These are phyloP conservation scores for Argya squamiceps DNA, from an alignment of 2,797 vertebrate genomes.

Conservation along the genomic window DNA sequence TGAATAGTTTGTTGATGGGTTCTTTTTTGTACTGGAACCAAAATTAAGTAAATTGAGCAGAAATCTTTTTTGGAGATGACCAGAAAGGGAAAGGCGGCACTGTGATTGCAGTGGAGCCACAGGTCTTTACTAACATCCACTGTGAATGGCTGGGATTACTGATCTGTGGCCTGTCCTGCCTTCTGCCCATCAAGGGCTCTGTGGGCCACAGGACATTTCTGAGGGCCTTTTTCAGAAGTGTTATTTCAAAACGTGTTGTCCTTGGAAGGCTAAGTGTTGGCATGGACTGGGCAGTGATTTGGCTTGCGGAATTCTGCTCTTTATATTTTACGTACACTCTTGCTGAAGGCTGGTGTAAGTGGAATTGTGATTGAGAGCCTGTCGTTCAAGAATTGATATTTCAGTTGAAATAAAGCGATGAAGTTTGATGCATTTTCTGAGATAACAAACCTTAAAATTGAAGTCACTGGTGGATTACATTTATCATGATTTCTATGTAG, in stretches of 20 bases:
- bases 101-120: not conserved
- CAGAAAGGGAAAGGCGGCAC: not conserved
- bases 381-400: not conserved
- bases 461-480: not conserved
- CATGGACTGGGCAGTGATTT: not conserved
- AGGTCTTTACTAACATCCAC: not conserved
- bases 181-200: not conserved
- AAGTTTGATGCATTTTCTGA: not conserved
- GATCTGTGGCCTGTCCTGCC: not conserved
- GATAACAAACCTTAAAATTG: not conserved
- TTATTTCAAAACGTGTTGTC: not conserved
- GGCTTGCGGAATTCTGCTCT: not conserved
- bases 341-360: not conserved
- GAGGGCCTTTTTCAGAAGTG: not conserved
- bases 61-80: not conserved
- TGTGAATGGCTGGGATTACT: not conserved
- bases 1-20: fast-evolving
- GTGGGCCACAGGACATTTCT: not conserved
- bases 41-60: not conserved
- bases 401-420: not conserved
- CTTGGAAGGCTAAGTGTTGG: not conserved
- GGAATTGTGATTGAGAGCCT: not conserved
- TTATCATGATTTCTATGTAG: not conserved
- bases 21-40: not conserved
- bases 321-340: not conserved